These are phyloP conservation scores for Polydrusus pterygomalis DNA, from an alignment of 2,888 invertebrate genomes.

Conservation along the genomic window DNA sequence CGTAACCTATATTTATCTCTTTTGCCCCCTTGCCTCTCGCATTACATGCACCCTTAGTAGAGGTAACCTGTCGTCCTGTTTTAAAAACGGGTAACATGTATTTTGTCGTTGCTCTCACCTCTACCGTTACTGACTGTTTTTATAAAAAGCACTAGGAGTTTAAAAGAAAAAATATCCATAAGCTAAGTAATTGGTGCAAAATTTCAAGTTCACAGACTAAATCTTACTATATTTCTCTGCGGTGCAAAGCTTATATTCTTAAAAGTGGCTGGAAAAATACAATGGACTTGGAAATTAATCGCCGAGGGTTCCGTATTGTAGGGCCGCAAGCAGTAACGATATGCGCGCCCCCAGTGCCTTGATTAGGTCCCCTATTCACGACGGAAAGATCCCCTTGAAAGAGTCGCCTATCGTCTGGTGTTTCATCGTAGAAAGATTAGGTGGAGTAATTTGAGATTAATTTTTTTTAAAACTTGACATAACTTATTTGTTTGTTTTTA, in stretches of 20 bases:
- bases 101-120: no score
- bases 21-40: conserved; percentile 8
- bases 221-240: neutral
- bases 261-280: conserved; percentile 39
- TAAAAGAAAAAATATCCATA: no score
- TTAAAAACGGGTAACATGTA: no score
- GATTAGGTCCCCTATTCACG: conserved; percentile 33
- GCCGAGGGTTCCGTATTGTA: neutral
- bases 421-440: conserved; percentile 6
- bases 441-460: neutral
- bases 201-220: no score
- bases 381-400: conserved; percentile 11
- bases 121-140: neutral
- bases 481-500: no score
- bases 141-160: no score
- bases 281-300: conserved; percentile 20
- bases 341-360: conserved; percentile 19
- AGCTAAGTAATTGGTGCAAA: no score
- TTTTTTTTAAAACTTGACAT: no score
- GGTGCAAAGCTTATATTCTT: conserved; percentile 25
- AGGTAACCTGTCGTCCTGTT: conserved; percentile 13
- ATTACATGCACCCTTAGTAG: conserved; percentile 13
- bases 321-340: conserved; percentile 3
- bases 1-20: conserved; percentile 23
- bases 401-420: neutral